Evolutionary conservation across 2,797 vertebrate genomes (phyloP), one percentile per base, ranked within the genome.

Genomic region (Arctocebus calabarensis): DNA sequence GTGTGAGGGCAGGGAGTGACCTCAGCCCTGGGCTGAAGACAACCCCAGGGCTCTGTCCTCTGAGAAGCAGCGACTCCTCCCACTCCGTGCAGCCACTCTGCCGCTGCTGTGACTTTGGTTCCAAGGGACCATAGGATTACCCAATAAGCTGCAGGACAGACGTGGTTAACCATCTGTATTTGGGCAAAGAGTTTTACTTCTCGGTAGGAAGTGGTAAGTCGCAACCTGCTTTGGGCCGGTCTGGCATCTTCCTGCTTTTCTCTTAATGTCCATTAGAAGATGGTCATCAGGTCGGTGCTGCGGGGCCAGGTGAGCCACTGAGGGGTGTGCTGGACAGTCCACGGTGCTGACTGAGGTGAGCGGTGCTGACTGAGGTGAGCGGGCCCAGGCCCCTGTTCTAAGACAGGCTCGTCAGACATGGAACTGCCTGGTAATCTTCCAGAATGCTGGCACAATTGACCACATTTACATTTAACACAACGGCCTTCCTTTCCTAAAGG

Each of bases 151-250:
- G 13, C 75, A 93, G 92, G 90, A 89, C 22, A n/a, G 20, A 68
- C 10, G 59, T 68, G 82, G 95, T 97, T 98, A 96, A 98, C 70
- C 73, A 64, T 84, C 88, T 92, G 90, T 34, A 40, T 90, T 90
- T 93, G 84, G 9, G 14, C 94, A 79, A 94, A 90, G 29, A 93
- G 0, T 96, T 83, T 90, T 91, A 7, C 96, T 95, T 83, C 52
- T 66, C 11, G 97, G 61, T 97, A 98, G 98, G 98, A 98, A 98
- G 98, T 98, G 96, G 97, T 96, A 93, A 68, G 86, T 88, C 43
- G 94, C 75, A 88, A 86, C 91, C 83, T 90, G 89, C 73, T 66
- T 96, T 90, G 83, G 96, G 93, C 73, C 71, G 55, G 13, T 62
- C 59, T 87, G 23, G 73, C 73, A 59, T 97, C 97, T 97, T 89